Conservation (phyloP, 2,888 invertebrate species). For the Drosophila engyochracea region DNA sequence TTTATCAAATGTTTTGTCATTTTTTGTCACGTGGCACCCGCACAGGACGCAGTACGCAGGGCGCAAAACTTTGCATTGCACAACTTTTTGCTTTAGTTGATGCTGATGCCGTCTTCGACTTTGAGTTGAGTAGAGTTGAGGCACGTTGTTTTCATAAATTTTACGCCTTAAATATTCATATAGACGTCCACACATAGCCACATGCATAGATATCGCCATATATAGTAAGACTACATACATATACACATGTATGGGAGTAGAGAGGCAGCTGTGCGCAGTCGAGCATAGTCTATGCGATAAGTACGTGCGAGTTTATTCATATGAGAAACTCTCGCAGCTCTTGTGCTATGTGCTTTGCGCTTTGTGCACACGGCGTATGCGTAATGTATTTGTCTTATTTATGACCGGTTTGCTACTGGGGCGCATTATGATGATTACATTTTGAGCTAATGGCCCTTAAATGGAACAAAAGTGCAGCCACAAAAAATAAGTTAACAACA, state of each 20-base stretch:
- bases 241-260: not conserved
- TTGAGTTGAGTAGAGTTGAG: slow-evolving; percentile 43
- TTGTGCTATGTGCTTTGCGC: slow-evolving; percentile 22
- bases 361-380: slow-evolving; percentile 66
- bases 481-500: not conserved
- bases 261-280: slow-evolving; percentile 76
- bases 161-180: slow-evolving; percentile 77
- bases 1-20: slow-evolving; percentile 78
- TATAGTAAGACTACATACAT: slow-evolving; percentile 19
- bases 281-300: slow-evolving; percentile 79
- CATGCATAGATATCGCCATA: slow-evolving; percentile 10
- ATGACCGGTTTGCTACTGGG: slow-evolving; percentile 65
- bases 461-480: slow-evolving; percentile 49
- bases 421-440: slow-evolving; percentile 78
- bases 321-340: slow-evolving; percentile 54
- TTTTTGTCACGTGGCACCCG: slow-evolving; percentile 72
- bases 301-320: slow-evolving; percentile 81
- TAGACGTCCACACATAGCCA: slow-evolving; percentile 29
- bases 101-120: slow-evolving; percentile 38
- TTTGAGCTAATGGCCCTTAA: slow-evolving; percentile 76
- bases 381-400: slow-evolving; percentile 80
- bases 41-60: not conserved
- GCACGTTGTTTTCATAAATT: slow-evolving; percentile 81
- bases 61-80: slow-evolving; percentile 68
- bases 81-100: slow-evolving; percentile 65